These are phyloP conservation scores for Dendroctonus ponderosae DNA, from an alignment of 1,140 invertebrate genomes.

Conservation along the genomic window DNA sequence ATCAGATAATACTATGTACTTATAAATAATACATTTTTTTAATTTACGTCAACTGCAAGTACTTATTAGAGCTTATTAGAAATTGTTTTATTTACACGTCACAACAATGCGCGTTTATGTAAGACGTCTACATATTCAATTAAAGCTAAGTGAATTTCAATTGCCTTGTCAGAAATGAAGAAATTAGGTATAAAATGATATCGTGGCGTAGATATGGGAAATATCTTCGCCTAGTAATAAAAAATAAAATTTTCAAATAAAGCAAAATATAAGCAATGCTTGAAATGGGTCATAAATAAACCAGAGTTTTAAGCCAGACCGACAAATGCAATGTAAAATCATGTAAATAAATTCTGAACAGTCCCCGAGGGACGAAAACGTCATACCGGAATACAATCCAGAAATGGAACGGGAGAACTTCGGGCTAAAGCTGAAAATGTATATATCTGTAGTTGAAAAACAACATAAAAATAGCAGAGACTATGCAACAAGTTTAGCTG, in stretches of 20 bases:
- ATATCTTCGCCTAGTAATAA: no score
- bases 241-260: background rate
- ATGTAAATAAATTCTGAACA: background rate
- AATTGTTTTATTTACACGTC: no score
- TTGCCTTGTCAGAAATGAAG: no score
- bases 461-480: conserved; percentile 11
- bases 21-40: no score
- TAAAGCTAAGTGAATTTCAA: no score
- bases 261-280: background rate
- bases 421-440: background rate
- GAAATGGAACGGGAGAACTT: background rate
- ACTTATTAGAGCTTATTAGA: no score
- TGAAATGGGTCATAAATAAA: background rate
- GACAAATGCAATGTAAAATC: background rate
- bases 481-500: conserved; percentile 17
- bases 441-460: conserved; percentile 11
- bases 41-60: no score
- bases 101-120: no score
- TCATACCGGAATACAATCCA: background rate
- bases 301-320: background rate
- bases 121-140: no score
- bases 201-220: no score
- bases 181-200: no score
- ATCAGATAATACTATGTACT: no score
- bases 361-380: background rate